These are phyloP conservation scores for Nomada flava DNA, from an alignment of 2,888 invertebrate species.

Conservation along the genomic window DNA sequence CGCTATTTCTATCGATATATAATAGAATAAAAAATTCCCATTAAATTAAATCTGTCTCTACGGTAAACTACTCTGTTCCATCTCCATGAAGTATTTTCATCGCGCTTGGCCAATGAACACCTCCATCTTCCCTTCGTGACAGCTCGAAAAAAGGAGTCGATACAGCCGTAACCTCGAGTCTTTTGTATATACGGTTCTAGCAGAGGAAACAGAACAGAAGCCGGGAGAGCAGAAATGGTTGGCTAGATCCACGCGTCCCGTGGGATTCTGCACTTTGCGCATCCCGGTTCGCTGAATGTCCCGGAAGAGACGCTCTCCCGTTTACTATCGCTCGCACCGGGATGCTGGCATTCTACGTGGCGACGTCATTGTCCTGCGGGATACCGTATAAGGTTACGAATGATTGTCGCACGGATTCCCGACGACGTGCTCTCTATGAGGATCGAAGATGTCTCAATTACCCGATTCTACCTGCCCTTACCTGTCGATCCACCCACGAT, in stretches of 20 bases:
- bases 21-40: no score
- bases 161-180: conserved; percentile 8
- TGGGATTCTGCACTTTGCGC: conserved; percentile 65
- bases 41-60: no score
- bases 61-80: no score
- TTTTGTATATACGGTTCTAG: conserved; percentile 10
- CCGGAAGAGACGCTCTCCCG: conserved; percentile 67
- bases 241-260: conserved; percentile 62
- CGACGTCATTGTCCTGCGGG: conserved; percentile 65
- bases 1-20: no score
- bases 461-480: conserved; percentile 70
- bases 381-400: conserved; percentile 72
- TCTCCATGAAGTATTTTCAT: not conserved
- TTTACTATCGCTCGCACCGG: conserved; percentile 57
- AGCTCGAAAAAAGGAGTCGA: conserved; percentile 11
- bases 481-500: conserved; percentile 61
- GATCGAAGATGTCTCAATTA: conserved; percentile 79
- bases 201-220: conserved; percentile 12
- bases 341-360: conserved; percentile 64
- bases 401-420: conserved; percentile 62
- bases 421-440: conserved; percentile 62
- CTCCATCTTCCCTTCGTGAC: conserved; percentile 11
- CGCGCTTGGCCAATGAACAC: not conserved
- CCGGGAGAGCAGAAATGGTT: conserved; percentile 34
- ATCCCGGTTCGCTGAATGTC: conserved; percentile 60